Base-by-base conservation (phyloP, 2,888 invertebrate genomes). In the Rhingia campestris region DNA sequence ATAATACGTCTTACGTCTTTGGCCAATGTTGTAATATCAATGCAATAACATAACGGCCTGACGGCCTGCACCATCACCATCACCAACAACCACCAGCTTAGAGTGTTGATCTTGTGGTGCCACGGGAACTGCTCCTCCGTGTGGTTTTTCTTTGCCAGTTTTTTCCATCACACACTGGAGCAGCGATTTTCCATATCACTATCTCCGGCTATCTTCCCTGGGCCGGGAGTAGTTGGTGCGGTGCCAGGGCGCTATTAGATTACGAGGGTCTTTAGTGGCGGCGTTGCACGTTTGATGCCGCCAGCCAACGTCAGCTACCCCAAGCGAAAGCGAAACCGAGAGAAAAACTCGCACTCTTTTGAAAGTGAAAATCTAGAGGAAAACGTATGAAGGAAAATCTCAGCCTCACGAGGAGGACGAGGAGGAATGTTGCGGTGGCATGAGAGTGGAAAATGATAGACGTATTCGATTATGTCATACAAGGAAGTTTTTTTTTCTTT, bases 401-500 rank as follows among this genome's bases (percentile, higher is more conserved):
- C 53, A 43, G 32, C 53, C 43, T 33, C 33, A 30, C 41, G 32
- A 45, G 67, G 33, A 47, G 64, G 37, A 41, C 30, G 22, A 72
- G 32, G 33, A 39, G 54, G 61, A 61, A 66, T 69, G 67, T 14
- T 49, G 43, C 47, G 47, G 51, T 41, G 66, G 54, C 43, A 72
- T 59, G 73, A 58, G 69, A 69, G 81, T 76, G 63, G 58, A 79
- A 79, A 79, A 74, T 84, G 82, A 84, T 84, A 79, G 79, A 84
- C 69, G 63, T 56, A 73, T 67, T 53, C 58, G 81, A 87, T 89
- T 89, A 89, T 89, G 89, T 89, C 89, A 89, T 89, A 89, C 89
- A 87, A 89, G 89, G 89, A 89, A 89, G 89, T 87, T 63, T 58
- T 74, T 22, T 22, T 22, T 22, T 22, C 22, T 22, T 59, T 84